A percentile compares a stretch with the other conserved stretches of the same genome.
phyloP scores from a whole-genome alignment of 2,888 invertebrate species.

The Orchesellides sinensis region DNA sequence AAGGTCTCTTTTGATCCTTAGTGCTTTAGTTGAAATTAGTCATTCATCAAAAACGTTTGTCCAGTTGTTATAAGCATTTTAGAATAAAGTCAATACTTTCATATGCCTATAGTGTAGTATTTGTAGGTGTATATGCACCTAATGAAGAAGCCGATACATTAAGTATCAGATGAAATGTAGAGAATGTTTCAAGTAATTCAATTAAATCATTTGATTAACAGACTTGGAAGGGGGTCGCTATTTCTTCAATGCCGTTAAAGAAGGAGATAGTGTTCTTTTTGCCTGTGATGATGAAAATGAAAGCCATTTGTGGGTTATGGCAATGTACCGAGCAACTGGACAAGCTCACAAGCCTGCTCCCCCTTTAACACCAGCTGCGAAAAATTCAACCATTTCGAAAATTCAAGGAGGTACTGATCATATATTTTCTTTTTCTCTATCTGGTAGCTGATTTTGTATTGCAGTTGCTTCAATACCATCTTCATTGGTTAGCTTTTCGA shows the following conservation, averaged over 20 bases:
- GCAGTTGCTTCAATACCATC: not conserved
- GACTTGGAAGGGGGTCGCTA: slow-evolving; percentile 94
- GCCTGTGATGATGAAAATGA: slow-evolving; percentile 99
- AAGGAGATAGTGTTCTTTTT: slow-evolving; percentile 97
- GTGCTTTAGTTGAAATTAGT: not conserved
- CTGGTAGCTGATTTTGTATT: too few relatives aligned
- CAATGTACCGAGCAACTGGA: slow-evolving; percentile 99
- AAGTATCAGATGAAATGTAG: not conserved
- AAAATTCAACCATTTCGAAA: slow-evolving; percentile 91
- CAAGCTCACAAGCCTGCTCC: slow-evolving; percentile 99
- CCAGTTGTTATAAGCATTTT: too few relatives aligned
- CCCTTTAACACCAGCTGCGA: slow-evolving; percentile 89
- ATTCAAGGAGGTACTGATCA: slow-evolving; percentile 89
- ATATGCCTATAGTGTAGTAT: not conserved
- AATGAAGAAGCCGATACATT: not conserved
- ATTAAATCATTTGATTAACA: slow-evolving; percentile 76
- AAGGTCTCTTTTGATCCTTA: slow-evolving; percentile 3
- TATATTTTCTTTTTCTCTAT: not conserved
- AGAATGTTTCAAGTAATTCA: not conserved
- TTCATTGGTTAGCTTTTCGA: not conserved
- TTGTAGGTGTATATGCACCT: not conserved
- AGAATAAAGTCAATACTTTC: too few relatives aligned
- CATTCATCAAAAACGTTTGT: not conserved
- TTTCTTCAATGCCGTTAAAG: slow-evolving; percentile 99
- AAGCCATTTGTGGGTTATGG: slow-evolving; percentile 99